These are phyloP conservation scores for Zophobas morio DNA, from an alignment of 1,140 invertebrate genomes.

Conservation along the genomic window DNA sequence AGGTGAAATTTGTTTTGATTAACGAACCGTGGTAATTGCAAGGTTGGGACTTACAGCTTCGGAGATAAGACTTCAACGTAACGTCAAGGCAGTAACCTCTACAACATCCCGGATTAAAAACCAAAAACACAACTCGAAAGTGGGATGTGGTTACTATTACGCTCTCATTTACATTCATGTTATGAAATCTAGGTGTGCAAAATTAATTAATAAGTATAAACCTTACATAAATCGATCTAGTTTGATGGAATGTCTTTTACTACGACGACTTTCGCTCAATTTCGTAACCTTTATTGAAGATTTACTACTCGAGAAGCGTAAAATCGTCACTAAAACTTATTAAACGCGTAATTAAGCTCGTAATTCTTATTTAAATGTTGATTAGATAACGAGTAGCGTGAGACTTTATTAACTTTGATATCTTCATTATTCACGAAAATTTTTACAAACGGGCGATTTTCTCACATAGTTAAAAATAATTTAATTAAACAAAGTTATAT, in stretches of 20 bases:
- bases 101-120: background rate
- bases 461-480: no score
- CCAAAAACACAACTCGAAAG: background rate
- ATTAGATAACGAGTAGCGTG: background rate
- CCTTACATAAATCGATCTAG: slow-evolving; percentile 26
- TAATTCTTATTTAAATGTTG: background rate
- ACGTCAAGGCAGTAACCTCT: slow-evolving; percentile 12
- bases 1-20: slow-evolving; percentile 18
- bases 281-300: slow-evolving; percentile 13
- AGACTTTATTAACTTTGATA: no score
- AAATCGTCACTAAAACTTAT: no score
- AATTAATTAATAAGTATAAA: slow-evolving; percentile 3
- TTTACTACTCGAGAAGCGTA: background rate
- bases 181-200: slow-evolving; percentile 3
- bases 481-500: background rate
- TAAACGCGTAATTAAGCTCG: no score
- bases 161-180: slow-evolving; percentile 1
- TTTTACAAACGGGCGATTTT: no score
- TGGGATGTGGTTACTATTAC: background rate
- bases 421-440: no score
- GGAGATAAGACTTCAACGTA: slow-evolving; percentile 14
- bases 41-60: background rate
- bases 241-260: background rate
- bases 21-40: background rate
- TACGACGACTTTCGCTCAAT: background rate